phyloP scores from a whole-genome alignment of 2,113 vertebrate species.

The Miniopterus natalensis region DNA sequence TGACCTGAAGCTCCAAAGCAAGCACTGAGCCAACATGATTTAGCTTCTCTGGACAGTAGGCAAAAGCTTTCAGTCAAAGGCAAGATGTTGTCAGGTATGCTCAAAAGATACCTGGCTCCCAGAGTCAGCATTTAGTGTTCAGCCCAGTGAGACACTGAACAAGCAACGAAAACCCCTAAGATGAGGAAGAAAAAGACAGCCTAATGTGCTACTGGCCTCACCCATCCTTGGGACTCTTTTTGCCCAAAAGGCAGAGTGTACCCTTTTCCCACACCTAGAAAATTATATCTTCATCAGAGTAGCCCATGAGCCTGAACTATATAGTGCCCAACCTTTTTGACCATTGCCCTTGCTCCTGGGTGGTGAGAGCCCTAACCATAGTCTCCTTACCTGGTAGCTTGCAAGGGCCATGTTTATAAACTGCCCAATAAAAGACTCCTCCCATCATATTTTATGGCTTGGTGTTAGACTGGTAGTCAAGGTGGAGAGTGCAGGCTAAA shows the following conservation, averaged over 20 bases:
- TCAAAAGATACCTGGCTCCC: constrained; percentile 48
- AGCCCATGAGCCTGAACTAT: neutral
- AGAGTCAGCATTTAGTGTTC: constrained; percentile 20
- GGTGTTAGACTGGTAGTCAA: constrained; percentile 30
- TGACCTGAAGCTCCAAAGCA: neutral
- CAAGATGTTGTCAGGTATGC: constrained; percentile 12
- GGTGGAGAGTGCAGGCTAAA: constrained; percentile 5
- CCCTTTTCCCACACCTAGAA: constrained; percentile 46
- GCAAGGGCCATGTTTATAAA: constrained; percentile 61
- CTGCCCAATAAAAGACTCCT: constrained; percentile 31
- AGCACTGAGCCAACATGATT: neutral
- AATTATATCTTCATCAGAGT: constrained; percentile 45
- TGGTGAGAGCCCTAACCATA: neutral
- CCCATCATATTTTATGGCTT: constrained; percentile 49
- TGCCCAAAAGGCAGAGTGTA: neutral
- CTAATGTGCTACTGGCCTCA: neutral
- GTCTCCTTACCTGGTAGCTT: neutral
- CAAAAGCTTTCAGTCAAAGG: constrained; percentile 56
- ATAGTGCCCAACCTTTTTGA: neutral
- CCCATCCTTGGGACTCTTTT: neutral
- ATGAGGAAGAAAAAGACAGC: neutral
- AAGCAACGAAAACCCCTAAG: constrained; percentile 17
- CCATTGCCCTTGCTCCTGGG: neutral
- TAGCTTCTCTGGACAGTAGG: constrained; percentile 44
- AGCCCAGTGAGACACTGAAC: constrained; percentile 39